Percentiles rank a stretch among this genome's conserved stretches.
Evolutionary conservation across 1,140 invertebrate species (phyloP).

Genomic region (Drosophila rufa): DNA sequence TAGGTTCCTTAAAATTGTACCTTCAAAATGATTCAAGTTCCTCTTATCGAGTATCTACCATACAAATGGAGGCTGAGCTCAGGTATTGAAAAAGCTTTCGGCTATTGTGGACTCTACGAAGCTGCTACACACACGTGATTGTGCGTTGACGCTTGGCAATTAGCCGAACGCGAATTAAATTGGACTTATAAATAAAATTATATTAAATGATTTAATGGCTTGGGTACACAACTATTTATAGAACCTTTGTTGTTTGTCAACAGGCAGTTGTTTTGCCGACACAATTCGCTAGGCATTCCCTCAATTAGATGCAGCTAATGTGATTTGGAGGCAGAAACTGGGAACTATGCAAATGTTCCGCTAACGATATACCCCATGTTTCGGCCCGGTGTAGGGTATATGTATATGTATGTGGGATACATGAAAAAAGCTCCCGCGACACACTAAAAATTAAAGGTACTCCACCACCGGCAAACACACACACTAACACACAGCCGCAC

Average conservation of each 20-base stretch:
- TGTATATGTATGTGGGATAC: constrained; percentile 13
- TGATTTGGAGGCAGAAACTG: constrained; percentile 7
- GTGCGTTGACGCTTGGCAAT: constrained; percentile 38
- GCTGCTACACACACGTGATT: constrained; percentile 39
- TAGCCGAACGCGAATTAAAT: constrained; percentile 36
- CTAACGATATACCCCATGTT: constrained; percentile 6
- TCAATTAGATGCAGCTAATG: constrained; percentile 32
- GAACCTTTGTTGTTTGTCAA: constrained; percentile 15
- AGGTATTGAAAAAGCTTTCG: constrained; percentile 34
- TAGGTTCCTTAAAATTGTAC: too few relatives aligned
- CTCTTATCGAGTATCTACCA: background rate
- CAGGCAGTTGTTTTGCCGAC: background rate
- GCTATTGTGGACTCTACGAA: constrained; percentile 8
- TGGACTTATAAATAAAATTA: constrained; percentile 47
- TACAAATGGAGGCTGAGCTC: constrained; percentile 13
- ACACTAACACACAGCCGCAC: background rate
- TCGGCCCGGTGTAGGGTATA: constrained; percentile 23
- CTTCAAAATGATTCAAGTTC: background rate
- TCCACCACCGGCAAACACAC: constrained; percentile 6
- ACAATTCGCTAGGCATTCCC: constrained; percentile 17
- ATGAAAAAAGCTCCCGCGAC: constrained; percentile 55
- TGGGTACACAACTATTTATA: constrained; percentile 26
- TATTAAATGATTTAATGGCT: constrained; percentile 41
- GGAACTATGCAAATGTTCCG: background rate
- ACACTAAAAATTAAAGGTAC: constrained; percentile 66